Evolutionary conservation across 1,140 invertebrate species (phyloP).

Genomic region (Ceratina japonica): DNA sequence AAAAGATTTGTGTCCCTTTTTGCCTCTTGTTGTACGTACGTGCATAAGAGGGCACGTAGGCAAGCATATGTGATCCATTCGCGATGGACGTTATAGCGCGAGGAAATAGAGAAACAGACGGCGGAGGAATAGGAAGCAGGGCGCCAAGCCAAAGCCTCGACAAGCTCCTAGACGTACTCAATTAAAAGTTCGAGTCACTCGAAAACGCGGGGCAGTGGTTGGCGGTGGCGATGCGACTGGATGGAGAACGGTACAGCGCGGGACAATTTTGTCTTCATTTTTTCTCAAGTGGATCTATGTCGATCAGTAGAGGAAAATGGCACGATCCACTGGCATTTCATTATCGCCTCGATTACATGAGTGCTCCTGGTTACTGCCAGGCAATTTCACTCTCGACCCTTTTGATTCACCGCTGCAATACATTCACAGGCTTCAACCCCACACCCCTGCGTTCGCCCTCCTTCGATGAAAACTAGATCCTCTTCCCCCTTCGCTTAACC

Average conservation of each 20-base stretch:
- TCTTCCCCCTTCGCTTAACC: constrained; percentile 20
- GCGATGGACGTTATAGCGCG: not conserved
- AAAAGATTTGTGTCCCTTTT: too few relatives aligned
- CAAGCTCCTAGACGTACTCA: constrained; percentile 58
- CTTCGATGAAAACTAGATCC: not conserved
- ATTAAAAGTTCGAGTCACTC: constrained; percentile 60
- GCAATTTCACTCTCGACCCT: constrained; percentile 46
- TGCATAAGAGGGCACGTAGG: too few relatives aligned
- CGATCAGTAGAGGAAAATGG: constrained; percentile 14
- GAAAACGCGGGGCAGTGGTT: constrained; percentile 3
- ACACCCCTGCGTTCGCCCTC: too few relatives aligned
- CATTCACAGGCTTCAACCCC: not conserved
- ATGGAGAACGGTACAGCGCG: not conserved
- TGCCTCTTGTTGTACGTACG: too few relatives aligned
- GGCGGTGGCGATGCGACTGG: not conserved
- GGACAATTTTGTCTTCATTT: constrained; percentile 29
- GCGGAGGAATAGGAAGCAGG: constrained; percentile 6
- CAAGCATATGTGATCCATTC: not conserved
- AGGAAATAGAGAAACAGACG: not conserved
- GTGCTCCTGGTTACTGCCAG: constrained; percentile 22
- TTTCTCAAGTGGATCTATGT: constrained; percentile 43
- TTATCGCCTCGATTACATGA: constrained; percentile 42
- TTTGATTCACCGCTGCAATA: constrained; percentile 27
- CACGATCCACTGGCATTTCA: constrained; percentile 37
- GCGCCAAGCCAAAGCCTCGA: constrained; percentile 53